Evolutionary conservation across 2,113 vertebrate species (phyloP), one percentile per base, ranked within the genome.

Genomic region (Anser brachyrhynchus): DNA sequence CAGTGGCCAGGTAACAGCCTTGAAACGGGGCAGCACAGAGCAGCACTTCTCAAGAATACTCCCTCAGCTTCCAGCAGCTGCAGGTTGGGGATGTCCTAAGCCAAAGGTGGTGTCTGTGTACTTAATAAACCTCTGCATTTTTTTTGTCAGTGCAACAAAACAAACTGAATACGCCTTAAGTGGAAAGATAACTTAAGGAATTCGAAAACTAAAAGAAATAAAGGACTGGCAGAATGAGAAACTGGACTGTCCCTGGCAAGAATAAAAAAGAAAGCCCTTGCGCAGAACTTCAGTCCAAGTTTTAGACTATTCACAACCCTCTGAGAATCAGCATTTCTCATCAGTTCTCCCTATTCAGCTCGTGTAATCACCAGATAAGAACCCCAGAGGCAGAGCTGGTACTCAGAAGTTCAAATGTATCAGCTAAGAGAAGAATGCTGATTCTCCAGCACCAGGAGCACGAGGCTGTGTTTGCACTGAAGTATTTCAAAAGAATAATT

Each of bases 71-170:
- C 65, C 89, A 84, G 73, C 52, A 67, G 29, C 2, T 52, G 80
- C 87, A 79, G 46, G 64, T 9, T 11, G 89, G 84, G 86, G 80
- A 94, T 92, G 94, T 94, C 92, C 92, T 28, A 65, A 84, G 57
- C 84, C 76, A 92, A 69, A 92, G 33, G 57, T 33, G 66, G 25
- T 65, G 61, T 13, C 39, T 84, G 81, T 78, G 62, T 57, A 49
- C 21, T 81, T 78, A 22, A 67, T 59, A 86, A 75, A 39, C 28
- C 43, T 31, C 73, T 14, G 19, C 4, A 55, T 46, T 73, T 76
- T 77, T 2, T 74, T 2, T 20, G 1, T 65, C 71, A 14, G 66
- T 18, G n/a, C 39, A 80, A 66, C 44, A 80, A 89, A 89, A 70
- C 44, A 88, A 74, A 65, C 9, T 10, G 59, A 70, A 26, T n/a